These are phyloP conservation scores for Diorhabda carinulata DNA, from an alignment of 1,140 invertebrate genomes.

Conservation along the genomic window DNA sequence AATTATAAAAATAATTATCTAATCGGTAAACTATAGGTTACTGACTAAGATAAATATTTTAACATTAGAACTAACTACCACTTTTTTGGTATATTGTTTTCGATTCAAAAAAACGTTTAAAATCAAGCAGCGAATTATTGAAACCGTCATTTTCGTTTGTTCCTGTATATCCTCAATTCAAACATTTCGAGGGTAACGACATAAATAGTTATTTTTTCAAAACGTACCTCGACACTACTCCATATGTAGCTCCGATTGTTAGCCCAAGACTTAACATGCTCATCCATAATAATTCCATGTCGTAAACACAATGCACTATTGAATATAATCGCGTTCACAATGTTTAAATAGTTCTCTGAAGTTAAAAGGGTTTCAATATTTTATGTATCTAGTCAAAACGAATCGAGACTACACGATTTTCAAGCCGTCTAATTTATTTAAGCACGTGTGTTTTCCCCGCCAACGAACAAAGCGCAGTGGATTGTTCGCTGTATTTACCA, in stretches of 20 bases:
- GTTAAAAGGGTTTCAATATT: background rate
- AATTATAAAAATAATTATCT: too few species aligned
- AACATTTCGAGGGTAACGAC: too few species aligned
- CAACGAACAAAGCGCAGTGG: background rate
- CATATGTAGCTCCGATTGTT: conserved; percentile 33
- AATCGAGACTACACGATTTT: background rate
- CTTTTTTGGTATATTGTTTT: too few species aligned
- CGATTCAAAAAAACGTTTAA: too few species aligned
- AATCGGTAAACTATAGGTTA: too few species aligned
- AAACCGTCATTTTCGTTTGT: too few species aligned
- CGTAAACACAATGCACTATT: background rate
- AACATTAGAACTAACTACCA: too few species aligned
- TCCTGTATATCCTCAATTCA: too few species aligned
- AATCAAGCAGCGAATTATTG: too few species aligned
- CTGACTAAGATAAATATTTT: too few species aligned
- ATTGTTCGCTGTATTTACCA: background rate
- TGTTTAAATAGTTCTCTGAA: background rate
- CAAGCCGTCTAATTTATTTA: conserved; percentile 6
- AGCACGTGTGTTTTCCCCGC: conserved; percentile 1
- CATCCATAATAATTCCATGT: conserved; percentile 36
- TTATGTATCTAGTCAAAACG: background rate
- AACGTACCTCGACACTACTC: conserved; percentile 29
- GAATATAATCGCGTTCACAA: background rate
- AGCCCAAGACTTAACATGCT: conserved; percentile 30
- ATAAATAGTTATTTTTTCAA: background rate